Base-by-base conservation (phyloP, 2,797 vertebrate species). In the Danio tinwini region DNA sequence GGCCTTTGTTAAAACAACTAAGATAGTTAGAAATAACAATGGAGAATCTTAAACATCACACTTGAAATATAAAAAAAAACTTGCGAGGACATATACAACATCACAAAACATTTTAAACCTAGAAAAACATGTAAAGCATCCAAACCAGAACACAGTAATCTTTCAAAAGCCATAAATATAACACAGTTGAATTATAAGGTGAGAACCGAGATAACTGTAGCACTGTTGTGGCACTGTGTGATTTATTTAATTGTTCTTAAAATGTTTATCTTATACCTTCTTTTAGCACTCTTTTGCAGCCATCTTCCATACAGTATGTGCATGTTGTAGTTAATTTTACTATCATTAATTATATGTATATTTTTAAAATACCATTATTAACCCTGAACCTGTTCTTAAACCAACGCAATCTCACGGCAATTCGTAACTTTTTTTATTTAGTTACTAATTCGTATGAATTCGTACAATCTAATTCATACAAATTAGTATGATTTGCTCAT, bases 1-100 rank as follows among this genome's bases (percentile, higher is more conserved):
- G 58, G 58, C n/a, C 52, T 71, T 71, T 49, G 19, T 19, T 67
- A 17, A 67, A 67, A 67, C 67, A 67, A 16, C 19, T 21, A 67
- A 65, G 63, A 47, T 21, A 44, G 44, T 12, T 64, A 68, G 47
- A 5, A 39, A 52, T 52, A 52, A 11, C 14, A 52, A 52, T 52
- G 21, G 21, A 52, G 68, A 52, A 68, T 68, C 19, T 14, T 63
- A 12, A 67, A 67, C 44, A 67, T 67, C 45, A 37, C 19, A 65
- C 47, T 68, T 52, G 3, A 45, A 65, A 44, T 44, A 64, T 13
- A n/a, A n/a, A n/a, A n/a, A 49, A 29, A 68, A 68, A 16, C 64
- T 50, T 19, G 29, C 13, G 19, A 67, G 19, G 19, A 68, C n/a
- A n/a, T n/a, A n/a, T n/a, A n/a, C n/a, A n/a, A n/a, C 29, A 29